Conservation (phyloP, 2,888 invertebrate genomes). For the Eulithis prunata region DNA sequence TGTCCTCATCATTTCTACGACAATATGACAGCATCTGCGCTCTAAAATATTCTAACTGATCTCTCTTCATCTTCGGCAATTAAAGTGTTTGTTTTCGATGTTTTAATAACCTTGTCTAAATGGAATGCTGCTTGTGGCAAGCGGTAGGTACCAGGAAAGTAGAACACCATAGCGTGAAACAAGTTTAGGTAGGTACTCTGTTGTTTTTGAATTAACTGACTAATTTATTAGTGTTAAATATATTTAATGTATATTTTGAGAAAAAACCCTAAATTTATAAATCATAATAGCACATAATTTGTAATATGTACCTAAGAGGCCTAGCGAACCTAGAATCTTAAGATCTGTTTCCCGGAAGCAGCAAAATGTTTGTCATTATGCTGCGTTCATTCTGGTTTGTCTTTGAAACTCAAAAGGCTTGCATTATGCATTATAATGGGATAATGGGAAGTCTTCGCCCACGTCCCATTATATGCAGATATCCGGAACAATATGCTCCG, state of each 20-base stretch:
- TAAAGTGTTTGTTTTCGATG: constrained; percentile 30
- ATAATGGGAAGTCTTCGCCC: constrained; percentile 68
- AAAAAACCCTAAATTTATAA: no score
- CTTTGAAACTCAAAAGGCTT: constrained; percentile 32
- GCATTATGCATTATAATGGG: constrained; percentile 62
- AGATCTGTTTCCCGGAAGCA: constrained; percentile 24
- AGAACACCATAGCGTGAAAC: constrained; percentile 33
- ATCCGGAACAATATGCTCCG: constrained; percentile 53
- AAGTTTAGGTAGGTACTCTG: constrained; percentile 20
- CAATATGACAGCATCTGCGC: neutral
- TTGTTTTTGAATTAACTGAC: constrained; percentile 5
- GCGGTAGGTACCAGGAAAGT: constrained; percentile 31
- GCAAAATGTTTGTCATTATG: constrained; percentile 29
- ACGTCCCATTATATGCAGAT: constrained; percentile 79
- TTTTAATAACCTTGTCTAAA: constrained; percentile 29
- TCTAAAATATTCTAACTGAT: constrained; percentile 3
- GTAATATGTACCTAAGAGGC: no score
- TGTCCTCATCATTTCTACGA: no score
- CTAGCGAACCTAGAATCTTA: no score
- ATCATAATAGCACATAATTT: no score
- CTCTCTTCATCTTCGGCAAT: constrained; percentile 2
- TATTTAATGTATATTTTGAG: no score
- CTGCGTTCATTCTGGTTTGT: constrained; percentile 27
- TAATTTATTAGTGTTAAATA: no score
- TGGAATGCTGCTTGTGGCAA: constrained; percentile 33